Evolutionary conservation across 2,113 vertebrate genomes (phyloP).

Genomic region (Phodopus roborovskii): DNA sequence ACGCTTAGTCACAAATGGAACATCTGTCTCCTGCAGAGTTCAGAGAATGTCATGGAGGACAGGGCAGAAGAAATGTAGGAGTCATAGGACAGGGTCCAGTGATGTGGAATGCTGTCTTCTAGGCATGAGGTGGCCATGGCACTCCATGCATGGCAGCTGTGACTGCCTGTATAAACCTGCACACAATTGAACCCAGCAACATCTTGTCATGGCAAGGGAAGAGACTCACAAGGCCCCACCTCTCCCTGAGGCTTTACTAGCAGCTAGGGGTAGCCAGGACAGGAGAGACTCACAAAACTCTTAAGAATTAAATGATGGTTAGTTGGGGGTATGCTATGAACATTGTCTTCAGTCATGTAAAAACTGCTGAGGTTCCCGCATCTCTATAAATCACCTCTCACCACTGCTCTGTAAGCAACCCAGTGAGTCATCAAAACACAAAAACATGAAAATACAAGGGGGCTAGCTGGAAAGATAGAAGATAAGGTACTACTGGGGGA

Average conservation of each 20-base stretch:
- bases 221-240: not conserved
- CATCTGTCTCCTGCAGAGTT: not conserved
- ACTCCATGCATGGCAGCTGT: not conserved
- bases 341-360: not conserved
- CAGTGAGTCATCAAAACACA: not conserved
- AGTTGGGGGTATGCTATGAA: not conserved
- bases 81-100: not conserved
- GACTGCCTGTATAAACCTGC: not conserved
- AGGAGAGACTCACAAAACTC: too few relatives aligned
- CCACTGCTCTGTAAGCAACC: not conserved
- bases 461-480: not conserved
- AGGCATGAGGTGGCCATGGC: not conserved
- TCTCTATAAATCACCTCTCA: not conserved
- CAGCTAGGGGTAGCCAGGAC: not conserved
- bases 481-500: too few relatives aligned
- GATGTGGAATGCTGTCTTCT: not conserved
- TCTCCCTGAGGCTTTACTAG: not conserved
- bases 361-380: not conserved
- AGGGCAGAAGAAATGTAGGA: too few relatives aligned
- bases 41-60: not conserved
- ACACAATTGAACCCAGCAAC: not conserved
- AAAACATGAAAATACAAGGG: not conserved
- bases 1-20: not conserved
- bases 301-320: not conserved
- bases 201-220: not conserved